Base-by-base conservation (phyloP, 2,113 vertebrate species). In the Conger conger region DNA sequence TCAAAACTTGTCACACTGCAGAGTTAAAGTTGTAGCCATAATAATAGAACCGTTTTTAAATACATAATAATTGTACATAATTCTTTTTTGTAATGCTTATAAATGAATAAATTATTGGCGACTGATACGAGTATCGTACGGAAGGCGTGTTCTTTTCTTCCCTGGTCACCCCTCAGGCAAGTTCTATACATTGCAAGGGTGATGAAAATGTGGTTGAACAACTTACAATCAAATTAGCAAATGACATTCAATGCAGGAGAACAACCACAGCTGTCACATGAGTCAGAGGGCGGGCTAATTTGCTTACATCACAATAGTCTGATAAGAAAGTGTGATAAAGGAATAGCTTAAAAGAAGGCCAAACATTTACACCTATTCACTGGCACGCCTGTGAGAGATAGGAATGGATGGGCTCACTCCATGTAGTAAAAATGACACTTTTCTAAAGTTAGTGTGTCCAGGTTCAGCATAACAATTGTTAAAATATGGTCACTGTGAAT, bases 91-190 rank as follows among this genome's bases (percentile, higher is more conserved):
- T 95, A 95, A 92, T 91, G 86, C 84, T 90, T 53, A 91, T 87
- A 86, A 92, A 84, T 89, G 73, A 95, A 95, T 95, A 95, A 95
- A 96, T 93, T 86, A 79, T 91, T 85, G 83, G 86, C 83, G 68
- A 84, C 83, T 88, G 86, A 83, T 84, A 87, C 38, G 89, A 85
- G 38, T 88, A 86, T 87, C 89, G 89, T 86, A 89, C 87, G 87
- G 80, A 88, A 87, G 81, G 82, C 33, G 2, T n/a, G 60, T 79
- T 53, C 60, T 57, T 33, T 88, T n/a, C 83, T 23, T 27, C 23
- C 68, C 76, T 57, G 76, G 35, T 18, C 4, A 57, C 23, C 53
- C n/a, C 45, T 63, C 13, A 79, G n/a, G 53, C 53, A 54, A 54
- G 40, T 73, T 30, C 27, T 73, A 13, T 73, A 33, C n/a, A 13